Conservation (phyloP, 2,797 vertebrate species). For the Molossus molossus region DNA sequence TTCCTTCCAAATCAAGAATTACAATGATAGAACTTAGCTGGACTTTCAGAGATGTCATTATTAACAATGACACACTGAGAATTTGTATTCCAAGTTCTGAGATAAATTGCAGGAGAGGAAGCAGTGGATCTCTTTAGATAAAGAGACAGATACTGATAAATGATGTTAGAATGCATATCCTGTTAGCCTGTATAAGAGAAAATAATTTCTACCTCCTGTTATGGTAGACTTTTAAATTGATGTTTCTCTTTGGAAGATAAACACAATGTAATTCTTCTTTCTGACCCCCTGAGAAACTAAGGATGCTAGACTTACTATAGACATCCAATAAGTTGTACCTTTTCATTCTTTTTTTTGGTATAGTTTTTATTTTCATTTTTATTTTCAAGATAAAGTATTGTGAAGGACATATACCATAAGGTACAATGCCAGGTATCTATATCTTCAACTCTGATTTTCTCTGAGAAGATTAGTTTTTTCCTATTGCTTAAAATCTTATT, state of each 20-base stretch:
- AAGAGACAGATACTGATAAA: slow-evolving; percentile 71
- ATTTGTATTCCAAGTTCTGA: slow-evolving; percentile 73
- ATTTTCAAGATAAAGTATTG: slow-evolving; percentile 40
- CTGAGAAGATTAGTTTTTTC: background rate
- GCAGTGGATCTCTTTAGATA: slow-evolving; percentile 65
- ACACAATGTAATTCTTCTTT: slow-evolving; percentile 27
- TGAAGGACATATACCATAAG: background rate
- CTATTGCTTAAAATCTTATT: background rate
- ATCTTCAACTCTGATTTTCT: slow-evolving; percentile 4
- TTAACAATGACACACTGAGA: slow-evolving; percentile 63
- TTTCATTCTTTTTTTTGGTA: background rate
- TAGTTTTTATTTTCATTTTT: slow-evolving; percentile 53
- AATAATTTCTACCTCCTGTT: slow-evolving; percentile 58
- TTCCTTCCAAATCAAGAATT: slow-evolving; percentile 72
- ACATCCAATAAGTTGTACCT: background rate
- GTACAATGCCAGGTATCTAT: background rate
- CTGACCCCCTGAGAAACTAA: background rate
- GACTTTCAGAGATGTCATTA: slow-evolving; percentile 73
- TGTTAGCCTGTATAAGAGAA: slow-evolving; percentile 61
- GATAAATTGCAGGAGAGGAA: slow-evolving; percentile 64
- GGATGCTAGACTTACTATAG: background rate
- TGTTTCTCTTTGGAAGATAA: slow-evolving; percentile 65
- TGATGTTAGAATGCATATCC: slow-evolving; percentile 48
- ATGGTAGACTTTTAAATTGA: slow-evolving; percentile 50
- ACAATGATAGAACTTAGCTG: slow-evolving; percentile 60